Evolutionary conservation across 30 jellyfish, hydroid and myxozoan species (phyloP).

Genomic region (Aurelia sp.): DNA sequence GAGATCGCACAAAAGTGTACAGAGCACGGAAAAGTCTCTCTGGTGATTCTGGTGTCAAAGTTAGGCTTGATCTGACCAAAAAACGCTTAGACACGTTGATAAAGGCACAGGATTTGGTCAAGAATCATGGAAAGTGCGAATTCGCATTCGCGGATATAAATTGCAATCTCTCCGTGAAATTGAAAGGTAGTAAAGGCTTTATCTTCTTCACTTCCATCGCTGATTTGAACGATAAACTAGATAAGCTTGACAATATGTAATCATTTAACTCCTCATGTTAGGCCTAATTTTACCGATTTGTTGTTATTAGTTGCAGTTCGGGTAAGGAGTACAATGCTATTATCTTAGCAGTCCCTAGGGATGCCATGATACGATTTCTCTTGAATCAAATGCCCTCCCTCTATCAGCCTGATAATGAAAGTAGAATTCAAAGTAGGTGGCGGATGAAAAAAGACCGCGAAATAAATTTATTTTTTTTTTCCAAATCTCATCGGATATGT

Average conservation of each 20-base stretch:
- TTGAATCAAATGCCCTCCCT: not conserved
- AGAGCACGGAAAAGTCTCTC: too few species aligned
- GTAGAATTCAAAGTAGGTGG: too few species aligned
- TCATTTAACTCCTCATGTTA: not conserved
- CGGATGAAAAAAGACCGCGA: too few species aligned
- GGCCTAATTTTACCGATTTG: too few species aligned
- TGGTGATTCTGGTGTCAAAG: too few species aligned
- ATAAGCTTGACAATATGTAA: not conserved
- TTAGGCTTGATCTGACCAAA: too few species aligned
- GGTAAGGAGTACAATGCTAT: constrained; percentile 6
- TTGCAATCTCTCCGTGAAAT: constrained; percentile 10
- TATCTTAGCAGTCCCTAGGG: constrained; percentile 5
- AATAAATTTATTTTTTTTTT: too few species aligned
- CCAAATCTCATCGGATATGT: too few species aligned
- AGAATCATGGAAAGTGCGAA: constrained; percentile 1
- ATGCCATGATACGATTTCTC: constrained; percentile 9
- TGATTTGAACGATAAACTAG: constrained; percentile 12
- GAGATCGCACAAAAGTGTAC: too few species aligned
- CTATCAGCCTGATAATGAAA: too few species aligned
- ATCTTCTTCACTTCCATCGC: constrained; percentile 7
- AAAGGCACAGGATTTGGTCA: constrained; percentile 7
- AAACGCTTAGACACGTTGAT: not conserved
- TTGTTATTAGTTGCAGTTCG: not conserved
- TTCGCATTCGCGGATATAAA: constrained; percentile 4
- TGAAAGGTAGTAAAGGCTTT: constrained; percentile 18